Conservation (phyloP, 1,140 invertebrate species). For the Microplitis demolitor region DNA sequence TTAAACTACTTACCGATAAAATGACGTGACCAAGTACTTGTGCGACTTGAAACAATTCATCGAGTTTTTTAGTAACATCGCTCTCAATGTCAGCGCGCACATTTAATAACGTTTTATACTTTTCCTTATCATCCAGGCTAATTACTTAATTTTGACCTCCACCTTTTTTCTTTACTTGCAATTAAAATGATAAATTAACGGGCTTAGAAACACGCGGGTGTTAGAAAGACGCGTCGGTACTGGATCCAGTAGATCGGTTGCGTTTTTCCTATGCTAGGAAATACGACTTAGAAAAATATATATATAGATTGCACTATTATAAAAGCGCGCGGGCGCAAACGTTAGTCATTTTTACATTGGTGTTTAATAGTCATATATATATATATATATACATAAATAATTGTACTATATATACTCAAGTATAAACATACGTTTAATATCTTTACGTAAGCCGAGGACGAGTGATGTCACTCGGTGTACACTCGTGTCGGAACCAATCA, state of each 20-base stretch:
- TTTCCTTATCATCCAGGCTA: too few species aligned
- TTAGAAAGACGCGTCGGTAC: background rate
- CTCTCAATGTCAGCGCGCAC: background rate
- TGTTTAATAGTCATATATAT: background rate
- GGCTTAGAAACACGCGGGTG: too few species aligned
- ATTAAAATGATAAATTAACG: too few species aligned
- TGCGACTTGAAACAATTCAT: background rate
- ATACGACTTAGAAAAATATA: background rate
- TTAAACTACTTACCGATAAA: conserved; percentile 17
- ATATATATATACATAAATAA: conserved; percentile 13
- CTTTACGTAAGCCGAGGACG: conserved; percentile 53
- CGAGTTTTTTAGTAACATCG: conserved; percentile 8
- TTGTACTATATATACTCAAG: too few species aligned
- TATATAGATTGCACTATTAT: background rate
- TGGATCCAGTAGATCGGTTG: background rate
- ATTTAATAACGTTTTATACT: background rate
- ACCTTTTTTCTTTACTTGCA: too few species aligned
- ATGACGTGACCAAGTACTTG: background rate
- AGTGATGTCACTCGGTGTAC: conserved; percentile 43
- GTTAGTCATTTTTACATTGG: too few species aligned
- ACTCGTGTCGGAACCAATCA: conserved; percentile 17
- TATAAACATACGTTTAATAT: conserved; percentile 16
- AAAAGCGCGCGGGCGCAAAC: background rate
- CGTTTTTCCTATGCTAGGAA: background rate
- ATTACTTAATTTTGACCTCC: too few species aligned